Evolutionary conservation across 2,113 vertebrate genomes (phyloP).

Genomic region (Cavia porcellus): DNA sequence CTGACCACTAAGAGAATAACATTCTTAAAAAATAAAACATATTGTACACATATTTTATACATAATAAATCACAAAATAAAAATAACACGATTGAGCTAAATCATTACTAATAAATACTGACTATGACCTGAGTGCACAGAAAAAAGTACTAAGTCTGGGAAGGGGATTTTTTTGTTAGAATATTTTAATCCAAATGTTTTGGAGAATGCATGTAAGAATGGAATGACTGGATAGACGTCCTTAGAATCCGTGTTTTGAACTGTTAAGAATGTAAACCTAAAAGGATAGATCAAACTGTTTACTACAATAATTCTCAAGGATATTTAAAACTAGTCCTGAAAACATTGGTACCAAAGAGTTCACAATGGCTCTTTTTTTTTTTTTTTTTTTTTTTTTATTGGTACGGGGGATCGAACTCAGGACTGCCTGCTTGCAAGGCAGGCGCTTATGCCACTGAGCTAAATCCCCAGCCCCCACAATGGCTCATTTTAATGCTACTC

Average conservation of each 20-base stretch:
- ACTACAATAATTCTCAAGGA: conserved; percentile 14
- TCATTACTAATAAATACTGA: conserved; percentile 21
- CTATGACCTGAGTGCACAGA: background rate
- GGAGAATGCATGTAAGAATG: background rate
- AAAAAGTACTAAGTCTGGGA: conserved; percentile 12
- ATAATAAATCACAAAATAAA: conserved; percentile 37
- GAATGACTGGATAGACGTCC: background rate
- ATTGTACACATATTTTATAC: background rate
- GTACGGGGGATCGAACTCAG: too few relatives aligned
- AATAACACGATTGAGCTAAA: conserved; percentile 32
- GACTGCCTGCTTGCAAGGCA: too few relatives aligned
- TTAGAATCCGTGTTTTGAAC: background rate
- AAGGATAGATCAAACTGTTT: conserved; percentile 2
- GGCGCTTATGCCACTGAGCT: too few relatives aligned
- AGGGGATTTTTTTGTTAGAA: background rate
- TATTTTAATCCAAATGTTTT: conserved; percentile 42
- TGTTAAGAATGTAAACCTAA: conserved; percentile 22
- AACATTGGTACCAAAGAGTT: conserved; percentile 29
- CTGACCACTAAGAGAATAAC: conserved; percentile 13
- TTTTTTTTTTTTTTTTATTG: too few relatives aligned
- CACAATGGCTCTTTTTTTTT: too few relatives aligned
- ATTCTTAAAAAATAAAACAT: background rate
- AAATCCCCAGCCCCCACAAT: too few relatives aligned
- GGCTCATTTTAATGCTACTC: background rate
- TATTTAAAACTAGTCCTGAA: conserved; percentile 27